Evolutionary conservation across 1,140 invertebrate genomes (phyloP).

Genomic region (Pseudomyrmex sp.): DNA sequence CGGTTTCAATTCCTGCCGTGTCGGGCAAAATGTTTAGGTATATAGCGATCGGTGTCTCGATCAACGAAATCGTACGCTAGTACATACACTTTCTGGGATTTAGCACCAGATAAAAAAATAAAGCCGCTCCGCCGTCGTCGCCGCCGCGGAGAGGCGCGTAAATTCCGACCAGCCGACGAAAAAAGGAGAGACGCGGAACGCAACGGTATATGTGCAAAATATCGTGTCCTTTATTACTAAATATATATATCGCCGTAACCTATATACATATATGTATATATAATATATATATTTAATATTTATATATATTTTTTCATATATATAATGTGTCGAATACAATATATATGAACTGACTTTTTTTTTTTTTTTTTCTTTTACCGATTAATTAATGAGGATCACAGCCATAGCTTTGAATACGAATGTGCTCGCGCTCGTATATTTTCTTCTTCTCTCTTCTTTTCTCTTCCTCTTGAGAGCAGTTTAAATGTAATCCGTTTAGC

Average conservation of each 20-base stretch:
- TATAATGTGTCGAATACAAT: conserved; percentile 81
- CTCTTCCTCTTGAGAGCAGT: conserved; percentile 73
- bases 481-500: conserved; percentile 78
- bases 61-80: conserved; percentile 53
- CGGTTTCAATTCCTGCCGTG: conserved; percentile 41
- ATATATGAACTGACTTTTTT: conserved; percentile 79
- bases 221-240: conserved; percentile 64
- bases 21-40: conserved; percentile 17
- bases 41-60: conserved; percentile 43
- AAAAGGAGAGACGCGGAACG: conserved; percentile 39
- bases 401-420: conserved; percentile 86
- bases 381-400: conserved; percentile 84
- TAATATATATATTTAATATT: conserved; percentile 78
- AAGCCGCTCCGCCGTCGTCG: conserved; percentile 24
- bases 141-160: conserved; percentile 39
- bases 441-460: conserved; percentile 56
- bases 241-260: conserved; percentile 59
- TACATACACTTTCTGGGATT: conserved; percentile 46
- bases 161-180: conserved; percentile 31
- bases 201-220: conserved; percentile 68
- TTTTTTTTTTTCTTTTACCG: conserved; percentile 62
- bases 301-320: conserved; percentile 71
- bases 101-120: conserved; percentile 63
- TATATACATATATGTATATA: conserved; percentile 68
- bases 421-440: conserved; percentile 79